phyloP scores from a whole-genome alignment of 2,888 invertebrate species.

The Epinotia nisella region DNA sequence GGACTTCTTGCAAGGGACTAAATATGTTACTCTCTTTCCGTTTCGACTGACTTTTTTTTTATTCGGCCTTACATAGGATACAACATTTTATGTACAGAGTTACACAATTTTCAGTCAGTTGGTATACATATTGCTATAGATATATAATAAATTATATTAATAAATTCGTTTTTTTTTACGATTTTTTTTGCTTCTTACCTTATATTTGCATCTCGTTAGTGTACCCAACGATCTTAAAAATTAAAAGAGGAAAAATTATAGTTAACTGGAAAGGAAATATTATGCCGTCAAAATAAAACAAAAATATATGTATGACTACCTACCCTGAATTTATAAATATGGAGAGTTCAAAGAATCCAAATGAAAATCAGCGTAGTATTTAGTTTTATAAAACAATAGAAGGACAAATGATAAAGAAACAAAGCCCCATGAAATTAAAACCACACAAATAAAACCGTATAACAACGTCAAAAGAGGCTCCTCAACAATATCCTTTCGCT shows the following conservation, averaged over 20 bases:
- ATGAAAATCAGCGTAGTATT: neutral
- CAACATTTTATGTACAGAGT: too few relatives aligned
- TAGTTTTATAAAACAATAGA: neutral
- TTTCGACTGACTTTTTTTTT: too few relatives aligned
- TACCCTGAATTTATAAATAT: neutral
- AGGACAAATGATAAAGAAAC: neutral
- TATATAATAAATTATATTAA: too few relatives aligned
- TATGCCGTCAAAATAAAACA: neutral
- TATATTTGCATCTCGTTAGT: too few relatives aligned
- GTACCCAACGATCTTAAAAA: too few relatives aligned
- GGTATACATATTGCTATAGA: too few relatives aligned
- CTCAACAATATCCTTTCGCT: conserved; percentile 40
- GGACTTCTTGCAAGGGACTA: too few relatives aligned
- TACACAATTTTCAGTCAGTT: too few relatives aligned
- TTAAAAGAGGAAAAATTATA: neutral
- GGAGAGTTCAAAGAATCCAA: neutral
- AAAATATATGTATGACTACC: neutral
- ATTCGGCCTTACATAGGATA: too few relatives aligned
- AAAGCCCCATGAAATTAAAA: neutral
- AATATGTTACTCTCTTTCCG: too few relatives aligned
- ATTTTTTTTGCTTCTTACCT: too few relatives aligned
- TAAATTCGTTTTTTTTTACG: too few relatives aligned
- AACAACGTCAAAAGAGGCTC: conserved; percentile 16
- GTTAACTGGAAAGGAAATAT: neutral
- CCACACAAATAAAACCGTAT: conserved; percentile 18